These are phyloP conservation scores for Diaphora mendica DNA, from an alignment of 2,888 invertebrate genomes.

Conservation along the genomic window DNA sequence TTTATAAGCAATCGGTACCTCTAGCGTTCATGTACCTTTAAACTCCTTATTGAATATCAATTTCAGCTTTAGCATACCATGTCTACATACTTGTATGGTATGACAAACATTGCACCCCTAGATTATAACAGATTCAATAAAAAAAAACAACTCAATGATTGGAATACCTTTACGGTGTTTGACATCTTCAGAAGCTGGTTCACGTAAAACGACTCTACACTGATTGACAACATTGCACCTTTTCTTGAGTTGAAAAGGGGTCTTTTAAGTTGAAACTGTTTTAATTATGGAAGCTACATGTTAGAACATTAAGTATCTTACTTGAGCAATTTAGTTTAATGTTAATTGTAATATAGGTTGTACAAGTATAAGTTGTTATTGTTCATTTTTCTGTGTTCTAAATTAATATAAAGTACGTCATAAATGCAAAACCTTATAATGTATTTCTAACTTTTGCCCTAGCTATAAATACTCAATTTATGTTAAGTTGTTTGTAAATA, in stretches of 20 bases:
- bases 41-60: background rate
- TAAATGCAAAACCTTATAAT: too few relatives aligned
- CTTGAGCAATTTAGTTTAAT: background rate
- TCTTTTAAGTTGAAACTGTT: background rate
- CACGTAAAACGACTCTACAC: background rate
- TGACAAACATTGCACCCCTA: background rate
- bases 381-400: background rate
- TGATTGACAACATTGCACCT: background rate
- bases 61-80: background rate
- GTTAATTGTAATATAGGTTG: background rate
- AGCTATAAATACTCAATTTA: slow-evolving; percentile 6
- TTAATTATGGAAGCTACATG: background rate
- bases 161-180: background rate
- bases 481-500: slow-evolving; percentile 27
- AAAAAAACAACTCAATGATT: background rate
- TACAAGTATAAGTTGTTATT: background rate
- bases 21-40: background rate
- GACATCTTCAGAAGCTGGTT: background rate
- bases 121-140: background rate
- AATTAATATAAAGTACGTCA: background rate
- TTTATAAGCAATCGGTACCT: background rate
- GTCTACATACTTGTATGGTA: background rate
- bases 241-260: background rate
- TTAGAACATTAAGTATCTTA: background rate
- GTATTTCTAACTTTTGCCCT: slow-evolving; percentile 9